These are phyloP conservation scores for Borostomias antarcticus DNA, from an alignment of 2,797 vertebrate species.

Conservation along the genomic window DNA sequence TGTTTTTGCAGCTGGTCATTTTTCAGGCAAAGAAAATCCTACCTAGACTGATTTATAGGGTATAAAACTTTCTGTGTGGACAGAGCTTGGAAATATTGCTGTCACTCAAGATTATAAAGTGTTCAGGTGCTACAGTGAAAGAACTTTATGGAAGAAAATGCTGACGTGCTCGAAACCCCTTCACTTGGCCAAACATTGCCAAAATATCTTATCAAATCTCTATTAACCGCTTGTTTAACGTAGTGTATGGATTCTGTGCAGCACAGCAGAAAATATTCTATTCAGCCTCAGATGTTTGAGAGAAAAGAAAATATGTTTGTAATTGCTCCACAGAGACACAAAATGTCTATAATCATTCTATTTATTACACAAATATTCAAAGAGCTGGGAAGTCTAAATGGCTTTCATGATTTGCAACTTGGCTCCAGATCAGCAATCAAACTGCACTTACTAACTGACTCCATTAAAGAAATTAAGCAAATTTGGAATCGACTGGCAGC, in stretches of 20 bases:
- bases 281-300: not conserved
- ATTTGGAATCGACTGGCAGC: conserved; percentile 7
- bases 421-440: not conserved
- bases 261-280: not conserved
- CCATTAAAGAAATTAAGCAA: conserved; percentile 19
- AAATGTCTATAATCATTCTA: not conserved
- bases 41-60: conserved; percentile 26
- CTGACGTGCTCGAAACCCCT: not conserved
- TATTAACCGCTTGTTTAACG: not conserved
- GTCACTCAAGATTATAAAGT: not conserved
- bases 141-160: not conserved
- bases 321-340: not conserved
- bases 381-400: not conserved
- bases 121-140: conserved; percentile 2
- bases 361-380: not conserved
- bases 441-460: conserved; percentile 17
- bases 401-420: conserved; percentile 4
- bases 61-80: conserved; percentile 6
- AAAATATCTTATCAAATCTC: not conserved
- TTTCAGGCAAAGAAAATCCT: not conserved
- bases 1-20: conserved; percentile 28
- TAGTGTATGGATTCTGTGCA: not conserved
- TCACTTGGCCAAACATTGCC: not conserved
- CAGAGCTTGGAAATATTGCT: conserved; percentile 9
- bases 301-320: not conserved